These are phyloP conservation scores for Myrmecobius fasciatus DNA, from an alignment of 2,113 vertebrate species.

Conservation along the genomic window DNA sequence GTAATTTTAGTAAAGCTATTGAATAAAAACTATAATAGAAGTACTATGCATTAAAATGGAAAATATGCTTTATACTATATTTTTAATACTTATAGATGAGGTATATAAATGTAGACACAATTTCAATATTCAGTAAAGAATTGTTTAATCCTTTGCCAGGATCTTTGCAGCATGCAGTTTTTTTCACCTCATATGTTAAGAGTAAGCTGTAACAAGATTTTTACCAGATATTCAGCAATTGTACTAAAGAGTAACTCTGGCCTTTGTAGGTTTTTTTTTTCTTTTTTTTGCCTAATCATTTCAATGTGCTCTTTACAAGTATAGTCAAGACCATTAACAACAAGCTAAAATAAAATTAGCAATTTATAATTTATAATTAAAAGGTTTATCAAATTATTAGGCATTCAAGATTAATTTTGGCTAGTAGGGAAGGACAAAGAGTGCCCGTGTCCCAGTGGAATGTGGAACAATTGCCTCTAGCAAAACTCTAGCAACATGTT, in stretches of 20 bases:
- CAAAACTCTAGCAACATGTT: background rate
- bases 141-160: constrained; percentile 36
- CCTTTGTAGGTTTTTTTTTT: constrained; percentile 16
- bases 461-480: constrained; percentile 4
- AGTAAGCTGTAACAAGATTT: constrained; percentile 23
- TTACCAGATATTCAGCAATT: constrained; percentile 47
- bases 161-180: constrained; percentile 37
- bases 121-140: constrained; percentile 43
- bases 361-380: constrained; percentile 67
- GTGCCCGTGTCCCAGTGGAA: constrained; percentile 51
- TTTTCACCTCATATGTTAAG: constrained; percentile 49
- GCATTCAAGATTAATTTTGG: constrained; percentile 68
- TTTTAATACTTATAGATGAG: constrained; percentile 20
- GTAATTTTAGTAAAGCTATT: background rate
- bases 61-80: background rate
- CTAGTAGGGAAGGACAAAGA: constrained; percentile 56
- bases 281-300: constrained; percentile 53
- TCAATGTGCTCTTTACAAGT: constrained; percentile 46
- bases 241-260: background rate
- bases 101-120: constrained; percentile 10
- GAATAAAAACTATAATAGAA: background rate
- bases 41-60: background rate
- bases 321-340: constrained; percentile 52
- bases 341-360: constrained; percentile 40
- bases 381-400: constrained; percentile 66